Evolutionary conservation across 2,888 invertebrate species (phyloP), one percentile per base, ranked within the genome.

Genomic region (Leptogaster cylindrica): DNA sequence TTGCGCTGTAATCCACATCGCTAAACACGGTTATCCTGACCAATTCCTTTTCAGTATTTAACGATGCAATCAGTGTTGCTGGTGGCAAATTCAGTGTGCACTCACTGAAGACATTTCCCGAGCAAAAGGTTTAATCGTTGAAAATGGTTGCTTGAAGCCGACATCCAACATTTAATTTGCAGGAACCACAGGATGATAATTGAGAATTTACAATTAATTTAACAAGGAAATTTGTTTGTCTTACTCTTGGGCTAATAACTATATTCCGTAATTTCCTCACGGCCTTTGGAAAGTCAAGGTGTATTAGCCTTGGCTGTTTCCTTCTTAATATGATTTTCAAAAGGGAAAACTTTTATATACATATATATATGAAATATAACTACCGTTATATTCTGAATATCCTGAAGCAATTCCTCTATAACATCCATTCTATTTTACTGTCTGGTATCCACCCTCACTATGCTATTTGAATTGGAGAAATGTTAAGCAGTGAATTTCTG

Each of bases 171-270:
- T 71, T 69, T 67, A 66, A 71, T 71, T 71, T 71, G 51, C 52
- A 58, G 55, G 68, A 71, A 68, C 67, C 70, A 69, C 66, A 69
- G 67, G 66, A 70, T 71, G 67, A 72, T 72, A 72, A 72, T 73
- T 71, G 66, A 63, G 63, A 72, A 73, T 72, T 73, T 72, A 71
- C 73, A 72, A 71, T 73, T 72, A 73, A 71, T 71, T 73, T 70
- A 71, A 72, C 71, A 71, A 69, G 70, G 71, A 70, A 71, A 71
- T 71, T 71, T 70, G 70, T 73, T 72, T 71, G 71, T 71, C 70
- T 72, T 70, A 71, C 71, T 71, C 52, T 64, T 65, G 58, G 67
- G 63, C 63, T 65, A 69, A 61, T 67, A 67, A 36, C 50, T 36
- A 39, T 23, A 46, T 16, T 41, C 5, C 10, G 41, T 36, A n/a